phyloP scores from a whole-genome alignment of 1,140 invertebrate genomes.

The Lysiphlebus fabarum region DNA sequence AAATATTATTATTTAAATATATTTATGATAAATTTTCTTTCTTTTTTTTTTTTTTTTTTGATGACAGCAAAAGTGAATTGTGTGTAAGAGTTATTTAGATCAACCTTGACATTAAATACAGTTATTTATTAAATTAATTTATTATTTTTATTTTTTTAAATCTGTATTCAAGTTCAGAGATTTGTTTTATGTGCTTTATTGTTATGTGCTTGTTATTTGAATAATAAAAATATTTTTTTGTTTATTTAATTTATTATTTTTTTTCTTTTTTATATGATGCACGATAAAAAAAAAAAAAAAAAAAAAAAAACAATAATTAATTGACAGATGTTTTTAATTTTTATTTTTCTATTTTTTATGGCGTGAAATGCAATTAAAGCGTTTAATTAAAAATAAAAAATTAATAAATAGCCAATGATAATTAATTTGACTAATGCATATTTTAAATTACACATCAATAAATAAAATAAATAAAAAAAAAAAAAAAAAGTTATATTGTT shows the following conservation, averaged over 20 bases:
- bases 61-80: slow-evolving; percentile 33
- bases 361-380: slow-evolving; percentile 25
- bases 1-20: slow-evolving; percentile 49
- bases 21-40: slow-evolving; percentile 37
- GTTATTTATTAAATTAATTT: slow-evolving; percentile 26
- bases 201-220: slow-evolving; percentile 34
- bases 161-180: slow-evolving; percentile 26
- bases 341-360: slow-evolving; percentile 19
- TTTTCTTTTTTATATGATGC: slow-evolving; percentile 39
- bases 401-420: no score
- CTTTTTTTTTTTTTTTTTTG: no score
- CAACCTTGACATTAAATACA: slow-evolving; percentile 38
- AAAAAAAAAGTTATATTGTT: no score
- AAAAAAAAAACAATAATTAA: slow-evolving; percentile 32
- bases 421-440: no score
- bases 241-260: no score
- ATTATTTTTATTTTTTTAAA: slow-evolving; percentile 13
- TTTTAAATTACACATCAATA: no score
- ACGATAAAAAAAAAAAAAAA: no score
- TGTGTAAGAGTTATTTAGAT: slow-evolving; percentile 30
- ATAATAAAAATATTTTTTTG: slow-evolving; percentile 26
- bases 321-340: slow-evolving; percentile 24
- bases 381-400: slow-evolving; percentile 9
- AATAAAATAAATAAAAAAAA: no score
- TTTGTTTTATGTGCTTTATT: slow-evolving; percentile 32